phyloP scores from a whole-genome alignment of 1,140 invertebrate species.

The Temnothorax curvispinosus region DNA sequence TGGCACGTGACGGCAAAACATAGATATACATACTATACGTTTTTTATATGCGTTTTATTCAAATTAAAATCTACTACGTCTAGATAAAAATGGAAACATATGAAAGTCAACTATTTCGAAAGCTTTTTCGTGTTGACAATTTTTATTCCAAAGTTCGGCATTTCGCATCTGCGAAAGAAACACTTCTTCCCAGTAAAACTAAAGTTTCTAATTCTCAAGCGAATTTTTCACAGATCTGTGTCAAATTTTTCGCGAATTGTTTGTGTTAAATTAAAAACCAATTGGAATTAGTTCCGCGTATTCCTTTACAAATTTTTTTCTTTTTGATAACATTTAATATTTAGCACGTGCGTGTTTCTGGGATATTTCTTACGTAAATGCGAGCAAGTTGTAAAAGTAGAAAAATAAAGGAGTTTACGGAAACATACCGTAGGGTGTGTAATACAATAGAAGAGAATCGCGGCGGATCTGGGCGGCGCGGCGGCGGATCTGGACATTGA shows the following conservation, averaged over 20 bases:
- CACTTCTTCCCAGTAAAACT: neutral
- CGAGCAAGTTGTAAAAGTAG: neutral
- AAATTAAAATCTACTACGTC: neutral
- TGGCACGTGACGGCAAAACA: constrained; percentile 17
- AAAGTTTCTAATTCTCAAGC: neutral
- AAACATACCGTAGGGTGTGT: neutral
- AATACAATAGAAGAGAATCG: neutral
- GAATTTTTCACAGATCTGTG: neutral
- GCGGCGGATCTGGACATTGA: neutral
- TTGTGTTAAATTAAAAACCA: neutral
- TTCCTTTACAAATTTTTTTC: neutral
- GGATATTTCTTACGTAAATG: neutral
- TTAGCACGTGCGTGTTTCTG: neutral
- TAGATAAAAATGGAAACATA: neutral
- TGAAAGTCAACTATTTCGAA: neutral
- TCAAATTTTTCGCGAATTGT: neutral
- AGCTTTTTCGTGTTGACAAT: neutral
- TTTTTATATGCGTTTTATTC: neutral
- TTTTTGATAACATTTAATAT: neutral
- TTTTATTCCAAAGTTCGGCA: neutral
- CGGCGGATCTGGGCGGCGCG: constrained; percentile 7
- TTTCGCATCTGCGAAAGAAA: neutral
- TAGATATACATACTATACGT: neutral
- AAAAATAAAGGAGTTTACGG: neutral
- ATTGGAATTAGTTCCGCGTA: neutral